Conservation (phyloP, 2,888 invertebrate genomes). For the Lamellibrachia columna region DNA sequence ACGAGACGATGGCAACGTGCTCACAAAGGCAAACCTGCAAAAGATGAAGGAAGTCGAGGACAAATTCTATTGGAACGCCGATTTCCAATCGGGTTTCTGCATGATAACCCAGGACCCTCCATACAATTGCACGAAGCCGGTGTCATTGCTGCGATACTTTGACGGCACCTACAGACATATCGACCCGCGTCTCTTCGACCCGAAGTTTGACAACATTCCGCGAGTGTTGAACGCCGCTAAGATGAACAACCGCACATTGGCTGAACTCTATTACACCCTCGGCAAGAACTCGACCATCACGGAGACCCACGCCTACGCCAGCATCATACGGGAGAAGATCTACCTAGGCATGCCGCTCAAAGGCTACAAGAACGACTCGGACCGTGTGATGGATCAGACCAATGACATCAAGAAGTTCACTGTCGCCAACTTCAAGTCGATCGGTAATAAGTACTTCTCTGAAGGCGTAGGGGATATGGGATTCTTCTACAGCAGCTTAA, state of each 20-base stretch:
- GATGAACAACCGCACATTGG: slow-evolving; percentile 25
- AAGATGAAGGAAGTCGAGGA: slow-evolving; percentile 47
- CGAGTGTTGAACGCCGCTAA: slow-evolving; percentile 39
- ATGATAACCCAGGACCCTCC: neutral
- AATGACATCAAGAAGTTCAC: slow-evolving; percentile 29
- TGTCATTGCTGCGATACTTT: slow-evolving; percentile 42
- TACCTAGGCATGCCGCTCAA: slow-evolving; percentile 36
- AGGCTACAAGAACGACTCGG: slow-evolving; percentile 22
- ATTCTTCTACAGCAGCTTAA: slow-evolving; percentile 30
- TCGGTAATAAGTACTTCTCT: slow-evolving; percentile 22
- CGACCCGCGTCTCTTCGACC: slow-evolving; percentile 39
- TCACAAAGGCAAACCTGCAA: slow-evolving; percentile 46
- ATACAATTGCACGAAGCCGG: slow-evolving; percentile 34
- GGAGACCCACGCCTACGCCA: slow-evolving; percentile 20
- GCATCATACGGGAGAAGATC: slow-evolving; percentile 32
- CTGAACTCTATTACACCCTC: slow-evolving; percentile 35
- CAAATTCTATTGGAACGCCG: slow-evolving; percentile 26
- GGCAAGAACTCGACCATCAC: slow-evolving; percentile 37
- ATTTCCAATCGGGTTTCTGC: slow-evolving; percentile 28
- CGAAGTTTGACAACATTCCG: slow-evolving; percentile 39
- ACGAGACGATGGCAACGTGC: slow-evolving; percentile 45
- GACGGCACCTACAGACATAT: slow-evolving; percentile 40
- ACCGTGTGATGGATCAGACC: slow-evolving; percentile 13
- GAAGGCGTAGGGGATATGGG: slow-evolving; percentile 28
- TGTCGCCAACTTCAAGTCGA: slow-evolving; percentile 23